These are phyloP conservation scores for Drosophila emarginata DNA, from an alignment of 2,888 invertebrate genomes.

Conservation along the genomic window DNA sequence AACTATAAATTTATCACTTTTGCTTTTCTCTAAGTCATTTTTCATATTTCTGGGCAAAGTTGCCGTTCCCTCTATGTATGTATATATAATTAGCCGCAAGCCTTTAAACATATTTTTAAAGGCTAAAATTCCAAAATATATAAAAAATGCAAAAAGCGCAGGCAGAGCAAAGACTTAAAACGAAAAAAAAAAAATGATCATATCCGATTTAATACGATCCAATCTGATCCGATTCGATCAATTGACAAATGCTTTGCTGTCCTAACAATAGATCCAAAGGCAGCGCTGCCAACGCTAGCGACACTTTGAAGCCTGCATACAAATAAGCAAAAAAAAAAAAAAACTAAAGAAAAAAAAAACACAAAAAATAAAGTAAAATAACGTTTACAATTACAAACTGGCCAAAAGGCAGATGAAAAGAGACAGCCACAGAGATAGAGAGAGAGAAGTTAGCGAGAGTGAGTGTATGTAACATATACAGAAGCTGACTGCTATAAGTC, in stretches of 20 bases:
- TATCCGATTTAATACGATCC: too few species aligned
- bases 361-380: neutral
- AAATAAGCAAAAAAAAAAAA: constrained; percentile 43
- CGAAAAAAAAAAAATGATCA: too few species aligned
- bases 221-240: constrained; percentile 61
- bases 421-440: constrained; percentile 14
- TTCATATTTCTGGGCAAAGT: constrained; percentile 8
- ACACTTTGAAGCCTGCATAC: constrained; percentile 61
- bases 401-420: neutral
- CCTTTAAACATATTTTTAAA: constrained; percentile 31
- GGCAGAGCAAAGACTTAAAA: constrained; percentile 18
- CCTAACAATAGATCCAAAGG: constrained; percentile 40
- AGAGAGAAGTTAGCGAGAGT: constrained; percentile 29
- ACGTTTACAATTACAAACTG: constrained; percentile 47
- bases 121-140: constrained; percentile 65
- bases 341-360: neutral
- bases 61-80: constrained; percentile 51
- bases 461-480: constrained; percentile 28
- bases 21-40: neutral
- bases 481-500: constrained; percentile 69
- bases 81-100: constrained; percentile 59
- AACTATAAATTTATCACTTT: constrained; percentile 44
- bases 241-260: constrained; percentile 59
- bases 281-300: constrained; percentile 13
- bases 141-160: constrained; percentile 39